Evolutionary conservation across 2,113 vertebrate genomes (phyloP).

Genomic region (Alouatta palliata): DNA sequence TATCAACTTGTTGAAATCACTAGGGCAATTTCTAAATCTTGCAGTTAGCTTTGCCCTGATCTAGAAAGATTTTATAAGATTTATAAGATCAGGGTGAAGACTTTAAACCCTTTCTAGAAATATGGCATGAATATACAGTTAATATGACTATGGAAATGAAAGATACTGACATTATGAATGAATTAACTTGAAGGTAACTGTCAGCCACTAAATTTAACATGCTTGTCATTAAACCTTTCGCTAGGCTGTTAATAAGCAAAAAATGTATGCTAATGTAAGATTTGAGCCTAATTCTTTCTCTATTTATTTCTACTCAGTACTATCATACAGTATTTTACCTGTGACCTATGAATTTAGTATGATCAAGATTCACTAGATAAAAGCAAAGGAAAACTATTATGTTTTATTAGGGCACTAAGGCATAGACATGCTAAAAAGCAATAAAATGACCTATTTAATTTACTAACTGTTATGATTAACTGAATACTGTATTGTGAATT

Average conservation of each 20-base stretch:
- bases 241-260: conserved; percentile 44
- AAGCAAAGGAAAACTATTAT: not conserved
- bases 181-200: conserved; percentile 24
- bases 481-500: not conserved
- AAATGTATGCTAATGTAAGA: not conserved
- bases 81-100: not conserved
- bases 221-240: conserved; percentile 2
- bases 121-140: not conserved
- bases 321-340: not conserved
- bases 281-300: conserved; percentile 29
- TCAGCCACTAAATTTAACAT: conserved; percentile 4
- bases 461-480: not conserved
- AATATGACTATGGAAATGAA: not conserved
- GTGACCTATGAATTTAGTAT: not conserved
- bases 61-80: not conserved
- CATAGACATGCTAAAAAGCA: not conserved
- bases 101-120: not conserved
- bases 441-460: not conserved
- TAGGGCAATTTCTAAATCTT: not conserved
- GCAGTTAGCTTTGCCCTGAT: not conserved
- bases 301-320: not conserved
- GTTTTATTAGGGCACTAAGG: not conserved
- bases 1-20: not conserved
- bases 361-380: not conserved
- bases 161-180: not conserved